These are phyloP conservation scores for Hormaphis cornu DNA, from an alignment of 1,140 invertebrate species.

Conservation along the genomic window DNA sequence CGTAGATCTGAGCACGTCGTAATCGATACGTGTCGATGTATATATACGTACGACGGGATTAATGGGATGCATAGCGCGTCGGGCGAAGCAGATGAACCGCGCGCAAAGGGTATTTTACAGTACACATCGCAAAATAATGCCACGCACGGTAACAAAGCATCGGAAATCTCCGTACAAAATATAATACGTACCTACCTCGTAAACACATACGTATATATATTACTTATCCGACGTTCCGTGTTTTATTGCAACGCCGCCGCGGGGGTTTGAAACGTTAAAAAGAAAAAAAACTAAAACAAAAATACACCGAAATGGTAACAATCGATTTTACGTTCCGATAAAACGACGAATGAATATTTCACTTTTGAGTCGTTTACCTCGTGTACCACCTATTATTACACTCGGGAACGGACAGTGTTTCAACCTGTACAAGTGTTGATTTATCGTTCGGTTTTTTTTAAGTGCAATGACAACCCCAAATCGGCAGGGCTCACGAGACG, in stretches of 20 bases:
- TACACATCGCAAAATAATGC: background rate
- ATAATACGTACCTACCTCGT: too few species aligned
- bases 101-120: background rate
- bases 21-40: constrained; percentile 23
- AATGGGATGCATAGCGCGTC: background rate
- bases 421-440: too few species aligned
- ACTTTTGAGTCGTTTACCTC: too few species aligned
- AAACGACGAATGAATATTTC: too few species aligned
- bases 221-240: constrained; percentile 1
- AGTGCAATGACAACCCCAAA: too few species aligned
- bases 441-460: too few species aligned
- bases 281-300: background rate
- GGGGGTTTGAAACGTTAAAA: background rate
- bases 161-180: background rate
- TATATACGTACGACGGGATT: constrained; percentile 3
- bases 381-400: too few species aligned
- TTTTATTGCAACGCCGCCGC: background rate
- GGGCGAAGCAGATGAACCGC: background rate
- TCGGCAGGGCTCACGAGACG: too few species aligned
- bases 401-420: too few species aligned
- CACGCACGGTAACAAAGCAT: background rate
- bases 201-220: too few species aligned
- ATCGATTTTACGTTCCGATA: too few species aligned
- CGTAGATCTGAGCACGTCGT: constrained; percentile 14
- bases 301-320: background rate